Evolutionary conservation across 2,797 vertebrate genomes (phyloP), one percentile per base, ranked within the genome.

Genomic region (Staurois parvus): DNA sequence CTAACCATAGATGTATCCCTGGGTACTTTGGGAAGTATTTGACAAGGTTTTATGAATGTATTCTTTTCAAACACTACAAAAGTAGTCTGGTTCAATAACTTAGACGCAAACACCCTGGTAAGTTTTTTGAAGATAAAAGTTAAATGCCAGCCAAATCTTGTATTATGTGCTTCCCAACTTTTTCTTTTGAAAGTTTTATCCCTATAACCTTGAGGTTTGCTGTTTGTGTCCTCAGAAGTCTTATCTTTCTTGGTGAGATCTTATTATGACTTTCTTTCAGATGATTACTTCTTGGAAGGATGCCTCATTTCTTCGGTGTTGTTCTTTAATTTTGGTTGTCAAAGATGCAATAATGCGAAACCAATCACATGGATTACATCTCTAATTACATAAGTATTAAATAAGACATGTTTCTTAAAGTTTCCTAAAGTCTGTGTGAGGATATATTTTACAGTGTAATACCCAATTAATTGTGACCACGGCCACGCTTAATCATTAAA

Each of bases 71-170:
- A 72, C 2, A 73, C 62, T 68, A 89, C 24, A 87, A 88, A 79
- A 91, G 89, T 90, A 79, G 8, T 76, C 90, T 87, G 88, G 85
- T 83, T 88, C 81, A 91, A 56, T 89, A 87, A 83, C 72, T 79
- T 87, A 81, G 88, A 89, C 66, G n/a, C 67, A 86, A 86, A 83
- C 68, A 79, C 85, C 74, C 6, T 79, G 69, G 80, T 62, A 87
- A 87, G 81, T 79, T 79, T 69, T 79, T 86, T 86, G 79, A 86
- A 83, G 85, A 87, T 87, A 79, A 87, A 87, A 87, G 81, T 73
- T 83, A 83, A 87, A 87, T 73, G 59, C 34, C 68, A 87, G 81
- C 45, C 73, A 62, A 87, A 76, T 73, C 83, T 79, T 74, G 69
- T 87, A 83, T 87, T 62, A 87, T 79, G 85, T 74, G 21, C 29